These are phyloP conservation scores for Pogonomyrmex barbatus DNA, from an alignment of 1,140 invertebrate genomes.

Conservation along the genomic window DNA sequence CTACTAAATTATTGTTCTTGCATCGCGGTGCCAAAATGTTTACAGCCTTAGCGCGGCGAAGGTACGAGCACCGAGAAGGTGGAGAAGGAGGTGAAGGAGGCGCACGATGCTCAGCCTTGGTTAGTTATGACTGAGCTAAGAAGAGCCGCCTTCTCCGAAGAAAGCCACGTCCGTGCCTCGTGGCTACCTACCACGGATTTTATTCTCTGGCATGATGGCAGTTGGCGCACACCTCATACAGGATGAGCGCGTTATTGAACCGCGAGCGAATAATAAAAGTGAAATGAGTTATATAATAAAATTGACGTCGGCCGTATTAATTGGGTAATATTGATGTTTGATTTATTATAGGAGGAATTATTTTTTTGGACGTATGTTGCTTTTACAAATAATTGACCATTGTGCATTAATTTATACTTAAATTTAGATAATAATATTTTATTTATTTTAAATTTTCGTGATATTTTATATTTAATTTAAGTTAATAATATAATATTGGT, in stretches of 20 bases:
- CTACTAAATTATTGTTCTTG: slow-evolving; percentile 80
- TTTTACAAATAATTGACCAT: background rate
- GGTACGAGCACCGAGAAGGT: slow-evolving; percentile 51
- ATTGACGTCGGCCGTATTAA: slow-evolving; percentile 30
- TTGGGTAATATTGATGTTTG: background rate
- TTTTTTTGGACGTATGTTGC: background rate
- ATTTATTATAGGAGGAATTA: background rate
- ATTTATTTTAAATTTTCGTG: slow-evolving; percentile 3
- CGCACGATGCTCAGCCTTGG: slow-evolving; percentile 43
- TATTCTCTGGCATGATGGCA: slow-evolving; percentile 53
- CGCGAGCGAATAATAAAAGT: slow-evolving; percentile 40
- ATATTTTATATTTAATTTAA: background rate
- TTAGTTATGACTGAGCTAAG: slow-evolving; percentile 75
- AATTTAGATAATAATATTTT: background rate
- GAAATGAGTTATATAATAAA: slow-evolving; percentile 36
- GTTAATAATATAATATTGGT: background rate
- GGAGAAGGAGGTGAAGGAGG: slow-evolving; percentile 21
- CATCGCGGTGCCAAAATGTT: slow-evolving; percentile 80
- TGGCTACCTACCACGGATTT: slow-evolving; percentile 54
- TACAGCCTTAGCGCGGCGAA: slow-evolving; percentile 72
- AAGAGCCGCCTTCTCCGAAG: slow-evolving; percentile 66
- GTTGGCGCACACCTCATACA: slow-evolving; percentile 25
- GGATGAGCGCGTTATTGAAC: slow-evolving; percentile 38
- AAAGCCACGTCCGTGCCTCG: slow-evolving; percentile 51
- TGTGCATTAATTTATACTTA: background rate